Percentiles rank a stretch among this genome's conserved stretches.
phyloP scores from a whole-genome alignment of 92 coral and sea anemone genomes.

The Umimayanthus chanpuru region DNA sequence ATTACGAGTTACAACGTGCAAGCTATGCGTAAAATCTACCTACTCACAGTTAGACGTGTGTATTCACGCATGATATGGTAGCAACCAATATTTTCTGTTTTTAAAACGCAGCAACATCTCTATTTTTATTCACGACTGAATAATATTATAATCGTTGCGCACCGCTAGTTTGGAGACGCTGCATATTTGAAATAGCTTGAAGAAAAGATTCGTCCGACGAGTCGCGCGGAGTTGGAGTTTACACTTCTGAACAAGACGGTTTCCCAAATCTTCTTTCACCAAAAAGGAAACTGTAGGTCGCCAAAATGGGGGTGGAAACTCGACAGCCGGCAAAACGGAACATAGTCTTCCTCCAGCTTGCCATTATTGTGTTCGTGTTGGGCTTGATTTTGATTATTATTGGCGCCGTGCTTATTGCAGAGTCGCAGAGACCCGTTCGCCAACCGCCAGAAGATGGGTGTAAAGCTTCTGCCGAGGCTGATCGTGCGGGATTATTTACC shows the following conservation, averaged over 20 bases:
- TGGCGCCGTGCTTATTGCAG: constrained; percentile 51
- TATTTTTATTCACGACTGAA: constrained; percentile 15
- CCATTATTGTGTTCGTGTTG: constrained; percentile 49
- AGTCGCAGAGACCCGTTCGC: constrained; percentile 19
- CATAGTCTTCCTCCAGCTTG: constrained; percentile 38
- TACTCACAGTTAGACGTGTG: not conserved
- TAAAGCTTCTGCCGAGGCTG: constrained; percentile 53
- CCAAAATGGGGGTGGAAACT: not conserved
- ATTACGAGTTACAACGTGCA: not conserved
- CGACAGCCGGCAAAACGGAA: constrained; percentile 37
- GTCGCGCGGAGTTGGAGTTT: not conserved
- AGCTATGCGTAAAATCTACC: not conserved
- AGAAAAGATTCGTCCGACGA: not conserved
- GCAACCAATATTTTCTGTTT: not conserved
- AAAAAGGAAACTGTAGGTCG: not conserved
- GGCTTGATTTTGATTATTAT: constrained; percentile 53
- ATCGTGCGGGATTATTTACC: constrained; percentile 32
- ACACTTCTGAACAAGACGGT: not conserved
- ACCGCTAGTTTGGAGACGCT: constrained; percentile 6
- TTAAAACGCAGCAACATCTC: not conserved
- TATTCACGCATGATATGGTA: not conserved
- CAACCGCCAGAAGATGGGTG: constrained; percentile 37
- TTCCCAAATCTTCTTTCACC: no score
- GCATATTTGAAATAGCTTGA: constrained; percentile 25
- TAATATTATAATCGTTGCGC: not conserved